phyloP scores from a whole-genome alignment of 2,888 invertebrate genomes.

The Andrena bicolor region DNA sequence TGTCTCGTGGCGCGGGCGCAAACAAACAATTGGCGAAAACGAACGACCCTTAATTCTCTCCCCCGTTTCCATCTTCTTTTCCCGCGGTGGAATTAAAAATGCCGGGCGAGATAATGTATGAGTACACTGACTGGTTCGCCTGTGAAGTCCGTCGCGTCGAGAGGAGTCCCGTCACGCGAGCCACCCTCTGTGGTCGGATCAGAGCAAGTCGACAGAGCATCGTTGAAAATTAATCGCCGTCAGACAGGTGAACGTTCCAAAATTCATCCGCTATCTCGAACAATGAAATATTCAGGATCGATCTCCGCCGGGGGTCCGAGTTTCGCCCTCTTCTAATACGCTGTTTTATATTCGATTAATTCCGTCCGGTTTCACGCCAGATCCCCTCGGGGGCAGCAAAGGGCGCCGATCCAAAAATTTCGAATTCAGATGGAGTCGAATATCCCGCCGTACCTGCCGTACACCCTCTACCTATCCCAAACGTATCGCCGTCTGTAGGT shows the following conservation, averaged over 20 bases:
- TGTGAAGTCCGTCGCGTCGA: neutral
- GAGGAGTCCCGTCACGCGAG: neutral
- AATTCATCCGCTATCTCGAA: neutral
- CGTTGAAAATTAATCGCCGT: constrained; percentile 25
- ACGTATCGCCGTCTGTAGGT: neutral
- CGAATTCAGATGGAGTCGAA: constrained; percentile 57
- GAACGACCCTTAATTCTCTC: constrained; percentile 18
- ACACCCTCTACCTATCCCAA: neutral
- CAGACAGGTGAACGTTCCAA: neutral
- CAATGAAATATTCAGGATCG: constrained; percentile 39
- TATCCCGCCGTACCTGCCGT: neutral
- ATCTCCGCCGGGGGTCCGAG: neutral
- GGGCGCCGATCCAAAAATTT: constrained; percentile 50
- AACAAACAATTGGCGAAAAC: constrained; percentile 62
- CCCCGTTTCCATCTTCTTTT: neutral
- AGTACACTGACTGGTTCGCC: neutral
- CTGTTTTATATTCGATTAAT: constrained; percentile 73
- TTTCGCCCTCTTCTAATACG: constrained; percentile 53
- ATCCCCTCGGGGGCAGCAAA: neutral
- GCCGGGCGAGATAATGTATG: neutral
- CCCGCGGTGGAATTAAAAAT: neutral
- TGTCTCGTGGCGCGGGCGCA: constrained; percentile 46
- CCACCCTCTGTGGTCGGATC: neutral
- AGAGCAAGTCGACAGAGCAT: neutral
- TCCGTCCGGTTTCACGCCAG: constrained; percentile 67